A percentile compares a stretch with the other conserved stretches of the same genome.
Evolutionary conservation across 2,888 invertebrate genomes (phyloP).

Genomic region (Pachliopta kotzebuea): DNA sequence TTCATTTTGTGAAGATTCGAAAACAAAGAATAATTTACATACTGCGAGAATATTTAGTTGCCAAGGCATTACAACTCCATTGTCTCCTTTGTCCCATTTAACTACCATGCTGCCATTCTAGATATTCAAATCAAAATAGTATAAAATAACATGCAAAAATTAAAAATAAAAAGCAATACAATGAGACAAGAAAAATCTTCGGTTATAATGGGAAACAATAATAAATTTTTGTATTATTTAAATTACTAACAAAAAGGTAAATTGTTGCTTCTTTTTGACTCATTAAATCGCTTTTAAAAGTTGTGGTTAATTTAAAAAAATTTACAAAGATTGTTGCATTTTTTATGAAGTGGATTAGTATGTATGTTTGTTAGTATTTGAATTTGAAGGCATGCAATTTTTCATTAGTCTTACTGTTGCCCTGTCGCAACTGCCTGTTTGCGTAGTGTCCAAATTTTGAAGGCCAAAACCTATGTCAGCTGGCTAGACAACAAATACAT

Average conservation of each 20-base stretch:
- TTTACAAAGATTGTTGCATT: conserved; percentile 7
- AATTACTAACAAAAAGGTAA: background rate
- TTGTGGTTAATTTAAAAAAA: conserved; percentile 10
- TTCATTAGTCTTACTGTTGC: conserved; percentile 66
- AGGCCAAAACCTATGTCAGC: conserved; percentile 71
- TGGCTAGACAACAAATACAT: conserved; percentile 62
- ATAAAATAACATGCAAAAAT: conserved; percentile 57
- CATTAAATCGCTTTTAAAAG: conserved; percentile 2
- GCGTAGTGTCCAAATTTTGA: conserved; percentile 67
- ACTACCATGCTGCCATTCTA: conserved; percentile 79
- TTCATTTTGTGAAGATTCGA: conserved; percentile 30
- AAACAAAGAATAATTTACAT: conserved; percentile 58
- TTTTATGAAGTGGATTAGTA: conserved; percentile 28
- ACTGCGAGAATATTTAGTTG: conserved; percentile 70
- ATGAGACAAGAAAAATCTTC: conserved; percentile 9
- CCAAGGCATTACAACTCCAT: conserved; percentile 76
- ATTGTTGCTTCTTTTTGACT: background rate
- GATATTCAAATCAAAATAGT: conserved; percentile 68
- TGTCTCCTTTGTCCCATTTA: conserved; percentile 77
- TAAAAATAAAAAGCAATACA: conserved; percentile 14
- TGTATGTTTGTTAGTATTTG: conserved; percentile 41
- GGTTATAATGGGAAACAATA: background rate
- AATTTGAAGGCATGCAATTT: conserved; percentile 55
- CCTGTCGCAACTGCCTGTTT: conserved; percentile 66
- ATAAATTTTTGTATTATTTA: background rate